A percentile compares a stretch with the other conserved stretches of the same genome.
Evolutionary conservation across 2,888 invertebrate species (phyloP).

Genomic region (Biston betularia): DNA sequence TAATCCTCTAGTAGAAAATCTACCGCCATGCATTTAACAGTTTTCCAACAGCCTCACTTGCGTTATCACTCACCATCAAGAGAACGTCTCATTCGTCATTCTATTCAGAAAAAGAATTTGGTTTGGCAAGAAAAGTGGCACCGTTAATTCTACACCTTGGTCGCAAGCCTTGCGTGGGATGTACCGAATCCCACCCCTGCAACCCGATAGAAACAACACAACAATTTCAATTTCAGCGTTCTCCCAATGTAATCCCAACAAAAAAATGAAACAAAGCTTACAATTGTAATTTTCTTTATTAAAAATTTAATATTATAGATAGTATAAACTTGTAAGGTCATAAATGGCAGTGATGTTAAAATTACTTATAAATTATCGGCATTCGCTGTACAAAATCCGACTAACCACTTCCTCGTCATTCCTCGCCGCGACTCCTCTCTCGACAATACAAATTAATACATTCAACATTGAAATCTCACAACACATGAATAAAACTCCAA

Average conservation of each 20-base stretch:
- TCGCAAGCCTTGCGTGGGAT: no score
- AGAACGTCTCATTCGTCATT: no score
- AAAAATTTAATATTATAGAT: conserved; percentile 82
- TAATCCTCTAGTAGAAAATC: no score
- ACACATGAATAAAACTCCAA: conserved; percentile 72
- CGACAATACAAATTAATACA: conserved; percentile 65
- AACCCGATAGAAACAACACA: no score
- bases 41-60: no score
- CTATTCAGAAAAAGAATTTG: no score
- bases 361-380: conserved; percentile 76
- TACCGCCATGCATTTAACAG: no score
- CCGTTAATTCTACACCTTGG: no score
- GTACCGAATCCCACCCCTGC: no score
- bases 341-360: conserved; percentile 85
- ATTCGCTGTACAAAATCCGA: conserved; percentile 71
- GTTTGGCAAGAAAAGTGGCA: no score
- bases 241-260: neutral
- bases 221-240: neutral
- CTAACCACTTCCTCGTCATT: conserved; percentile 58
- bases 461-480: conserved; percentile 76
- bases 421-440: conserved; percentile 49
- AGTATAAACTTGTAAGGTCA: conserved; percentile 85
- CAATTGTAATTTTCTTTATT: conserved; percentile 74
- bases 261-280: conserved; percentile 51
- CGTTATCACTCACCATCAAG: no score